Conservation (phyloP, 2,888 invertebrate genomes). For the Isotomurus palustris region DNA sequence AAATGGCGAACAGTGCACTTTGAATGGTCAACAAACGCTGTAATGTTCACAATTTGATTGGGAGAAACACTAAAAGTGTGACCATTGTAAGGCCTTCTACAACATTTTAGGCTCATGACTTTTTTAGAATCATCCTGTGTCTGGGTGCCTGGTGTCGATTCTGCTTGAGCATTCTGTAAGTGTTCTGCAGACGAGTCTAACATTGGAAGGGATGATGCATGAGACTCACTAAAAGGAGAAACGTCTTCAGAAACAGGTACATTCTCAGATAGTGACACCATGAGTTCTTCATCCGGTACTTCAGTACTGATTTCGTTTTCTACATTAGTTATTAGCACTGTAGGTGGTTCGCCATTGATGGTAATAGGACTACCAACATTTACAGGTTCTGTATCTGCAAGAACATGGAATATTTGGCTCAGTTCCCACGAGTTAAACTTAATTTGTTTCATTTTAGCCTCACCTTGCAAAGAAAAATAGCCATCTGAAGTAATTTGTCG, state of each 20-base stretch:
- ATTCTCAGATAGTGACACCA: too few species aligned
- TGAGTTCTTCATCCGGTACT: not conserved
- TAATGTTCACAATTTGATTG: slow-evolving; percentile 77
- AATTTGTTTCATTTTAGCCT: too few species aligned
- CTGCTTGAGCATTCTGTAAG: too few species aligned
- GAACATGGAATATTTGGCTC: too few species aligned
- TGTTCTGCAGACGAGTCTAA: too few species aligned
- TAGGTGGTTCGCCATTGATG: slow-evolving; percentile 6
- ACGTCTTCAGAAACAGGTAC: too few species aligned
- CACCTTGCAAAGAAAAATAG: not conserved
- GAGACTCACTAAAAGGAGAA: too few species aligned
- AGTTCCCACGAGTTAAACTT: too few species aligned
- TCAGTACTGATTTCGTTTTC: not conserved
- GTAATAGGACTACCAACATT: not conserved
- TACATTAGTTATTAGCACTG: not conserved
- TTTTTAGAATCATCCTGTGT: slow-evolving; percentile 32
- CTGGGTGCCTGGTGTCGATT: slow-evolving; percentile 1
- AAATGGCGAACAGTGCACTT: slow-evolving; percentile 45
- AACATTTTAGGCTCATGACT: slow-evolving; percentile 57
- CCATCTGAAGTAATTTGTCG: not conserved
- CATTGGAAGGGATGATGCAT: too few species aligned
- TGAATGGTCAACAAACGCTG: slow-evolving; percentile 38
- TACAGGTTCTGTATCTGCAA: slow-evolving; percentile 1
- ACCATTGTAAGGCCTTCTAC: slow-evolving; percentile 80
- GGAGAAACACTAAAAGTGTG: slow-evolving; percentile 84